These are phyloP conservation scores for Silurus glanis DNA, from an alignment of 2,113 vertebrate genomes.

Conservation along the genomic window DNA sequence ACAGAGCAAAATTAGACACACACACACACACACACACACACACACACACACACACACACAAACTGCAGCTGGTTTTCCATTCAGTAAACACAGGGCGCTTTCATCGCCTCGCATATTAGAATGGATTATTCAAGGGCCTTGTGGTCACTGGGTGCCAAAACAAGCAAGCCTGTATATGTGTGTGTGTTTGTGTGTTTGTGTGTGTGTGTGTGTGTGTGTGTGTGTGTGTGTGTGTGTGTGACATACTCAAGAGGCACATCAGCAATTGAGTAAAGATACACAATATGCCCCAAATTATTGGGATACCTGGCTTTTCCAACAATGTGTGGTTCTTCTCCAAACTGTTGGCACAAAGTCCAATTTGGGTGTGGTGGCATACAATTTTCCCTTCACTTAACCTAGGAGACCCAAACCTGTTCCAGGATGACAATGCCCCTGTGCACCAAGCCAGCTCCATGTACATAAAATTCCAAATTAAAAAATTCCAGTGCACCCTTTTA, in stretches of 20 bases:
- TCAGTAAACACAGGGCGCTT: conserved; percentile 20
- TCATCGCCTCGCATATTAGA: conserved; percentile 7
- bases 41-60: neutral
- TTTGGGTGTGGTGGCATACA: too few species aligned
- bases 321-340: too few species aligned
- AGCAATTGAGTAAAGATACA: neutral
- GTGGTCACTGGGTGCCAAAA: conserved; percentile 9
- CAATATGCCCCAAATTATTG: too few species aligned
- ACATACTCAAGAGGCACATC: neutral
- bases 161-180: neutral
- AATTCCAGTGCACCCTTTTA: neutral
- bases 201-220: neutral
- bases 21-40: neutral
- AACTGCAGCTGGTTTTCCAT: neutral
- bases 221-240: neutral
- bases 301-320: too few species aligned
- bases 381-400: too few species aligned
- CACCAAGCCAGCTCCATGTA: too few species aligned
- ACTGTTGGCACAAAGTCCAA: too few species aligned
- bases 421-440: too few species aligned
- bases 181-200: neutral
- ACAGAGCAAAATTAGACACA: neutral
- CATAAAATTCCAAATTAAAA: too few species aligned
- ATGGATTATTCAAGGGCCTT: conserved; percentile 11
- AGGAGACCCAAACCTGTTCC: too few species aligned